A percentile compares a stretch with the other conserved stretches of the same genome.
phyloP scores from a whole-genome alignment of 2,797 vertebrate species.

The Orestias chungarensis region DNA sequence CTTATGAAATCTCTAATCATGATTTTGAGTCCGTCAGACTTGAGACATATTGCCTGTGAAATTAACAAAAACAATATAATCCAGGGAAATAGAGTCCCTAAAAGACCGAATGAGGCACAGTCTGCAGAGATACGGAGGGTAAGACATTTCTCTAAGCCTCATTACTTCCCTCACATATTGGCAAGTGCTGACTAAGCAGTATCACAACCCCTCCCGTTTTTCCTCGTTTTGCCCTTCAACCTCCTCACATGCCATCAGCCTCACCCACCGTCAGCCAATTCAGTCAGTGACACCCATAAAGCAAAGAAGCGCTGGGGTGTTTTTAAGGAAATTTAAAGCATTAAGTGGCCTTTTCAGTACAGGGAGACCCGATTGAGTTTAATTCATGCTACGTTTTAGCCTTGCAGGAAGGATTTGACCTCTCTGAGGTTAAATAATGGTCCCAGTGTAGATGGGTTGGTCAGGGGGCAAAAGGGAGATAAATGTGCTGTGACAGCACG shows the following conservation, averaged over 20 bases:
- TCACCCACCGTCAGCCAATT: slow-evolving; percentile 50
- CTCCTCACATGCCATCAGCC: slow-evolving; percentile 50
- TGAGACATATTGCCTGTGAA: background rate
- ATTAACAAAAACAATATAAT: background rate
- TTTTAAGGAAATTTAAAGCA: slow-evolving; percentile 55
- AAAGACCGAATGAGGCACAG: slow-evolving; percentile 52
- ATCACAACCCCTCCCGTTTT: slow-evolving; percentile 35
- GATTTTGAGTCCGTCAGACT: background rate
- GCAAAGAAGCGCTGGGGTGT: slow-evolving; percentile 33
- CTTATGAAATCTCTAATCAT: background rate
- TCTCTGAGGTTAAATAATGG: slow-evolving; percentile 78
- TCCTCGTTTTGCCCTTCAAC: slow-evolving; percentile 66
- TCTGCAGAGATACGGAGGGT: slow-evolving; percentile 35
- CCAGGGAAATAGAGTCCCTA: slow-evolving; percentile 22
- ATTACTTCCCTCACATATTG: slow-evolving; percentile 67
- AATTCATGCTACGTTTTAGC: slow-evolving; percentile 63
- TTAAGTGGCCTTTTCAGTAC: slow-evolving; percentile 63
- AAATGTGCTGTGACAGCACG: slow-evolving; percentile 76
- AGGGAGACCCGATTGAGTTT: slow-evolving; percentile 64
- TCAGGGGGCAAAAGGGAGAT: slow-evolving; percentile 65
- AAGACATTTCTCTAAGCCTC: slow-evolving; percentile 64
- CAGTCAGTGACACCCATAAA: slow-evolving; percentile 64
- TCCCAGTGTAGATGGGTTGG: slow-evolving; percentile 62
- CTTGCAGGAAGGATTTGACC: slow-evolving; percentile 75
- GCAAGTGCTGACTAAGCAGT: slow-evolving; percentile 76